Evolutionary conservation across 1,140 invertebrate species (phyloP), one percentile per base, ranked within the genome.

Genomic region (Drosophila ohnishii): DNA sequence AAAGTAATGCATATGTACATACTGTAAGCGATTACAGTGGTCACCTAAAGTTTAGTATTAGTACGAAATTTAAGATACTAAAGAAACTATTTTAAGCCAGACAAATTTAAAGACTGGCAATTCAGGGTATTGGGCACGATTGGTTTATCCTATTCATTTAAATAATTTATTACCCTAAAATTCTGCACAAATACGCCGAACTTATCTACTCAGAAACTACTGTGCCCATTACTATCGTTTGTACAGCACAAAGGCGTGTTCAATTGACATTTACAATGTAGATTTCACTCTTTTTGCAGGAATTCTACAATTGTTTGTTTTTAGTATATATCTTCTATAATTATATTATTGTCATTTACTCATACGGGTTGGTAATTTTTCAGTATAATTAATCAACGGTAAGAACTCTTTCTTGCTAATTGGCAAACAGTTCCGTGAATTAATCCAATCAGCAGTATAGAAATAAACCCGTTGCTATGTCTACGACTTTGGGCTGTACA

Each of bases 221-320:
- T 60, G 22, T 47, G 25, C 19, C 5, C 34, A n/a, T 8, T 25
- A 37, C 14, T n/a, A 16, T n/a, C 35, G 3, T 19, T 34, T 32
- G 16, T 19, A 28, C 48, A 37, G 34, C 19, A 30, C 19, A 34
- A 78, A 66, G 67, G 64, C 77, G 81, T 80, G 77, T 75, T 86
- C 61, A 78, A 86, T 63, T 71, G 69, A 75, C 78, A 86, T 85
- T 86, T 81, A 86, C 73, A 75, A 81, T 60, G 60, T 67, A 75
- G 57, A 71, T 77, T 76, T 60, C 48, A 39, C 39, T 61, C 42
- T 40, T 65, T 65, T 60, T 19, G 16, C 30, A 40, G 25, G 40
- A 45, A 30, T 53, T 53, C 5, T 45, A 60, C 39, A 57, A 78
- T 70, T 78, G 44, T 63, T 56, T 65, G 32, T 51, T 64, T 39